Evolutionary conservation across 2,797 vertebrate species (phyloP).

Genomic region (Etheostoma nigrum): DNA sequence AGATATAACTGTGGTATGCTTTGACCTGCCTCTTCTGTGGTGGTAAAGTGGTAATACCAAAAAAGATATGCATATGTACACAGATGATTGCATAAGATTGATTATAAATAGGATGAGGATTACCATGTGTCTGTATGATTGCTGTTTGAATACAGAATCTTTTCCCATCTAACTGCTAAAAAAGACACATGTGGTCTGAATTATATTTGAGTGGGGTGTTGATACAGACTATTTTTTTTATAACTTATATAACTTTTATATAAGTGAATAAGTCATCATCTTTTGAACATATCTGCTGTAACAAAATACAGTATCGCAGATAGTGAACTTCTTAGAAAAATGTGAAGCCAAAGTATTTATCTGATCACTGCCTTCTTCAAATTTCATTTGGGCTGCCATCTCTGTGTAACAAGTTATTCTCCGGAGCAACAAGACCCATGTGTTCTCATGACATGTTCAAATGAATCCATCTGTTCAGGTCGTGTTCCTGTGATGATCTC

Average conservation of each 20-base stretch:
- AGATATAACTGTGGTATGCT: constrained; percentile 81
- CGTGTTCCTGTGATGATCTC: constrained; percentile 78
- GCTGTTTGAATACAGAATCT: constrained; percentile 17
- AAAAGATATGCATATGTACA: constrained; percentile 74
- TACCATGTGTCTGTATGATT: constrained; percentile 31
- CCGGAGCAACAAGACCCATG: constrained; percentile 77
- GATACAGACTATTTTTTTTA: constrained; percentile 9
- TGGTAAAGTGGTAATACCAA: constrained; percentile 70
- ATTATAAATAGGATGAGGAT: constrained; percentile 49
- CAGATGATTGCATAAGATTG: constrained; percentile 51
- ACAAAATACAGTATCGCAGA: constrained; percentile 27
- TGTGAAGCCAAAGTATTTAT: constrained; percentile 38
- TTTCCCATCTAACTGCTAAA: background rate
- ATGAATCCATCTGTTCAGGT: constrained; percentile 84
- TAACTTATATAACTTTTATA: constrained; percentile 12
- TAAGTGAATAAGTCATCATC: background rate
- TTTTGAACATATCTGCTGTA: constrained; percentile 7
- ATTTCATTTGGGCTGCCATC: constrained; percentile 58
- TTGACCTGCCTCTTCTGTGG: constrained; percentile 76
- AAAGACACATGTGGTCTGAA: background rate
- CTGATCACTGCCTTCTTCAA: constrained; percentile 54
- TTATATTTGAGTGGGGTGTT: background rate
- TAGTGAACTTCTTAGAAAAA: constrained; percentile 30
- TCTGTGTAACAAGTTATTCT: constrained; percentile 75
- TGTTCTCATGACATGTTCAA: constrained; percentile 81